Base-by-base conservation (phyloP, 2,113 vertebrate species). In the Euleptes europaea region DNA sequence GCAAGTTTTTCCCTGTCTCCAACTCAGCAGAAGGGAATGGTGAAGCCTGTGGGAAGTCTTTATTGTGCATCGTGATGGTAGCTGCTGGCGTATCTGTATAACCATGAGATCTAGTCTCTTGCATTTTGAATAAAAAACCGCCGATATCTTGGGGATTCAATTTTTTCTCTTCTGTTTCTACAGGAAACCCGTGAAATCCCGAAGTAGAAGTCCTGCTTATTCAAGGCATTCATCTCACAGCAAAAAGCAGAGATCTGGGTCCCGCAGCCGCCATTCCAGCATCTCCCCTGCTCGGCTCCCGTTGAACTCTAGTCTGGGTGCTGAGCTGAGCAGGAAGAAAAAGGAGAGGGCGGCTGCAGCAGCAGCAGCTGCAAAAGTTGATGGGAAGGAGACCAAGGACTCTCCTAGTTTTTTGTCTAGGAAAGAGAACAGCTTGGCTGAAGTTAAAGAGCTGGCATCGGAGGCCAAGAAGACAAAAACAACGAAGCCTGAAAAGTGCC, bases 281-380 rank as follows among this genome's bases (percentile, higher is more conserved):
- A 98, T 98, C 80, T 99, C 98, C 33, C 98, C 98, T 0, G 97
- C 95, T 1, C 95, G 97, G 73, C 96, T 99, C 38, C 98, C 99
- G 0, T 95, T 99, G 14, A 98, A 98, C 91, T 99, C 99, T 88
- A 99, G 98, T 80, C 95, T 99, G 11, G 99, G 99, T 31, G 98
- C 98, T 4, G 98, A 99, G 93, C 97, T 99, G 72, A 99, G 96
- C 88, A 97, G 98, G 70, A 97, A 97, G 90, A 99, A 99, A 88
- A 99, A 98, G 93, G 98, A 99, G 80, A 96, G 98, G 4, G 98
- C 98, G 0, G 98, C 98, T 0, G 97, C 97, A 0, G 98, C 98
- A 0, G 98, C 98, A 0, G 98, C 98, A 0, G 97, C 98, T 74
- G 97, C 98, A 75, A 98, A 97, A 76, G 96, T 96, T 92, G 96